Percentiles rank a stretch among this genome's conserved stretches.
phyloP scores from a whole-genome alignment of 2,888 invertebrate species.

The Sarcophaga carnaria region DNA sequence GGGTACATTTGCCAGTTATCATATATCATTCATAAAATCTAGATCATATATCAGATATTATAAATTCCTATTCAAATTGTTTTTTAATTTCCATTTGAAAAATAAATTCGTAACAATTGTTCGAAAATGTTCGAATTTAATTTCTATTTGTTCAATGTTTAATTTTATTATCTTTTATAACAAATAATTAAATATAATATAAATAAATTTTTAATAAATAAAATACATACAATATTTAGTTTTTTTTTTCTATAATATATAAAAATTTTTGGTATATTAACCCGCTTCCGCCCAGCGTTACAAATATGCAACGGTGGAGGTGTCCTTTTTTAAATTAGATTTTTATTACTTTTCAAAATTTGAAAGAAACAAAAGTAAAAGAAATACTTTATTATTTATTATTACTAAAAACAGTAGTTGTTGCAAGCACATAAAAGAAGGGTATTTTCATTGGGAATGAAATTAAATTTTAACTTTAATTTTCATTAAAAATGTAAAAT shows the following conservation, averaged over 20 bases:
- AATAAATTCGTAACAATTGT: not conserved
- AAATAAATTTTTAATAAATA: conserved; percentile 70
- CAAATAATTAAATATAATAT: conserved; percentile 68
- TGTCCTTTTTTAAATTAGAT: conserved; percentile 62
- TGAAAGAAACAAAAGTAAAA: not conserved
- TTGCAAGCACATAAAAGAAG: too few species aligned
- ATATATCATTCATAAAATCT: too few species aligned
- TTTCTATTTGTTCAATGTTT: conserved; percentile 22
- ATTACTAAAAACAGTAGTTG: conserved; percentile 16
- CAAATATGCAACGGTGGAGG: conserved; percentile 77
- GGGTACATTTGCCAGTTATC: too few species aligned
- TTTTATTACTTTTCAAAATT: conserved; percentile 4
- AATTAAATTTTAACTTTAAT: conserved; percentile 19
- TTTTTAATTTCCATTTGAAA: too few species aligned
- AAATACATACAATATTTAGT: conserved; percentile 41
- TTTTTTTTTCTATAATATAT: not conserved
- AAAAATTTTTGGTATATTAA: conserved; percentile 70
- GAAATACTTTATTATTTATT: conserved; percentile 14
- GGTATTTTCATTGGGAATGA: conserved; percentile 6
- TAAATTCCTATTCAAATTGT: too few species aligned
- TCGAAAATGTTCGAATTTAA: not conserved
- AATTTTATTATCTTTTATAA: conserved; percentile 2
- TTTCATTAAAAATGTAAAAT: conserved; percentile 49
- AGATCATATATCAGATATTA: too few species aligned
- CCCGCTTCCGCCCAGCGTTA: conserved; percentile 81